Evolutionary conservation across 2,888 invertebrate genomes (phyloP), one percentile per base, ranked within the genome.

Genomic region (Mesorhabditis spiculigera): DNA sequence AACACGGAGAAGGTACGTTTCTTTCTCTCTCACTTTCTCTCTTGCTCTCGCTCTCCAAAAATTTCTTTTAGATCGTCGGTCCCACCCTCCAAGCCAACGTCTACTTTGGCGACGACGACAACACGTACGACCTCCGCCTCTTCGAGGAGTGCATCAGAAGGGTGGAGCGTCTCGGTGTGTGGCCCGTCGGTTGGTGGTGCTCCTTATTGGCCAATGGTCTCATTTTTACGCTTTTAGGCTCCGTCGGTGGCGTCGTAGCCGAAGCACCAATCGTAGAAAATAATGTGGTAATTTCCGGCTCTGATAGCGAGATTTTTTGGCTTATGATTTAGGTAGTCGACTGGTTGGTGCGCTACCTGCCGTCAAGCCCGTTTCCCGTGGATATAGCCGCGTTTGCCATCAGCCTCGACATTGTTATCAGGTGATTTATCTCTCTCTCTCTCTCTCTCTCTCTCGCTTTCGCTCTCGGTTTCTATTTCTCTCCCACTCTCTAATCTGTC

Each of bases 31-130:
- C 41, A 8, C n/a, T 8, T 2, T 63, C 41, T 28, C 41, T 28
- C 41, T 4, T n/a, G n/a, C 41, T 63, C n/a, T n/a, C 58, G 2
- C 8, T 2, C 8, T n/a, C 3, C 8, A 13, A 10, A 50, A n/a
- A 10, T 50, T 50, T 3, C n/a, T 10, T 50, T 50, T 50, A 50
- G 58, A 1, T 50, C n/a, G n/a, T 50, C 58, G 58, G 10, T 3
- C 10, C 2, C n/a, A 3, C 0, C 1, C 58, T 10, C 2, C 8
- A 50, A 50, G 58, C 58, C 58, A n/a, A 13, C 61, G 71, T 78
- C 5, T 78, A 78, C 67, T 78, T 78, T 63, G 78, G 72, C 5
- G 78, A 78, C 63, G 78, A 78, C 67, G 78, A 78, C 65, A 78
- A 78, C 67, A 67, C 76, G 3, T 78, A 78, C 64, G 78, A 78